phyloP scores from a whole-genome alignment of 2,888 invertebrate species.

The Eilema caniola region DNA sequence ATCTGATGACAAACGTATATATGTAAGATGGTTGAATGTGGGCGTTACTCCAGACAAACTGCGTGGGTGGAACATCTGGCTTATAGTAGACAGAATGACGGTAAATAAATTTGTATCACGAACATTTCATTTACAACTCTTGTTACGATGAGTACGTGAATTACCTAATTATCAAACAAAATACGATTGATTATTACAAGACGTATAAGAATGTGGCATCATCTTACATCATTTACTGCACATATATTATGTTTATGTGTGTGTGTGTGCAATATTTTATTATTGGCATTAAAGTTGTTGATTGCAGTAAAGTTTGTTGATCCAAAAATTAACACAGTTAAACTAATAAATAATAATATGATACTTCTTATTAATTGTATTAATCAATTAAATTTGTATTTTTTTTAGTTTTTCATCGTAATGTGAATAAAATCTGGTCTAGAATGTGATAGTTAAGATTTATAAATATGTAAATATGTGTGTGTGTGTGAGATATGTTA shows the following conservation, averaged over 20 bases:
- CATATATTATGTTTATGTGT: not conserved
- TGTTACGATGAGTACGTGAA: constrained; percentile 33
- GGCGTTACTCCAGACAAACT: constrained; percentile 79
- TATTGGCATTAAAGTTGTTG: not conserved
- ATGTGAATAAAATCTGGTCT: not conserved
- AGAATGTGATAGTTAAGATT: too few species aligned
- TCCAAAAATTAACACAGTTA: too few species aligned
- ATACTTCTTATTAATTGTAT: too few species aligned
- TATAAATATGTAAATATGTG: too few species aligned
- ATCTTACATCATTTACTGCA: not conserved
- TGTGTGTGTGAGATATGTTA: too few species aligned
- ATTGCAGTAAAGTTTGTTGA: too few species aligned
- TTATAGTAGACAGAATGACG: constrained; percentile 62
- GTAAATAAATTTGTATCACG: constrained; percentile 66
- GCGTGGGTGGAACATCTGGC: constrained; percentile 76
- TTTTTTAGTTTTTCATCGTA: not conserved
- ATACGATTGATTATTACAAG: not conserved
- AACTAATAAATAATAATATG: too few species aligned
- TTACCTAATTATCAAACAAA: constrained; percentile 21
- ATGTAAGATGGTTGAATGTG: constrained; percentile 58
- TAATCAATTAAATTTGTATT: too few species aligned
- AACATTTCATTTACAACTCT: constrained; percentile 33
- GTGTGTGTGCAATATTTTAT: not conserved
- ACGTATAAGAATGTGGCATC: not conserved
- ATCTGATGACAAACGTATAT: constrained; percentile 57